A percentile compares a stretch with the other conserved stretches of the same genome.
Conservation (phyloP, 35 echinoderm and acorn worm genomes). For the Amphiura filiformis region DNA sequence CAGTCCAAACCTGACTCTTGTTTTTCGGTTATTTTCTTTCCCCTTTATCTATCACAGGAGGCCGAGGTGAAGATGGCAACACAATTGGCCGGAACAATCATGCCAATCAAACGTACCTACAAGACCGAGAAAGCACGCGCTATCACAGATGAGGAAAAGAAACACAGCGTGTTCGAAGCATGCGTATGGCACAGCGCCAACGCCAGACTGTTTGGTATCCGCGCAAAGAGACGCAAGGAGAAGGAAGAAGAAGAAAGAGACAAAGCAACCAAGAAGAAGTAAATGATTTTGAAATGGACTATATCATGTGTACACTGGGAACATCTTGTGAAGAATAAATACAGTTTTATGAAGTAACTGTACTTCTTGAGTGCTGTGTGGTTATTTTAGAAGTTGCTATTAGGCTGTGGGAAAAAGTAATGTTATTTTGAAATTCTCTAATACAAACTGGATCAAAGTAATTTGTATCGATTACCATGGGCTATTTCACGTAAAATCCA, state of each 20-base stretch:
- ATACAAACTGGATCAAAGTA: no score
- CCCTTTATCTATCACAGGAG: constrained; percentile 59
- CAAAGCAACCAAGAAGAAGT: constrained; percentile 71
- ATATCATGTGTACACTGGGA: constrained; percentile 8
- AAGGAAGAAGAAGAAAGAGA: constrained; percentile 77
- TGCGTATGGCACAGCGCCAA: constrained; percentile 75
- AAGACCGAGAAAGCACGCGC: constrained; percentile 70
- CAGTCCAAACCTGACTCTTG: no score
- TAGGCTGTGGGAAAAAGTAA: no score
- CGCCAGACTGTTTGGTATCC: constrained; percentile 68
- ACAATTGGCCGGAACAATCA: constrained; percentile 71
- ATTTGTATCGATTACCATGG: no score
- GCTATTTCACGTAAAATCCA: no score
- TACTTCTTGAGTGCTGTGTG: no score
- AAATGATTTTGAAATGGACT: neutral
- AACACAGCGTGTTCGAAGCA: constrained; percentile 89
- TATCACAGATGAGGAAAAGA: constrained; percentile 87
- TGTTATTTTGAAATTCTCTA: no score
- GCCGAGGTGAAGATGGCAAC: constrained; percentile 94
- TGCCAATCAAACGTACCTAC: constrained; percentile 50
- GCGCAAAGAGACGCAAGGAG: constrained; percentile 66
- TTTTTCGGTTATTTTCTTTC: no score
- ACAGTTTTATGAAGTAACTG: no score
- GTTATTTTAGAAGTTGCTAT: no score
- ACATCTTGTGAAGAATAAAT: constrained; percentile 33